Evolutionary conservation across 2,888 invertebrate genomes (phyloP).

Genomic region (Eubasilissa splendida): DNA sequence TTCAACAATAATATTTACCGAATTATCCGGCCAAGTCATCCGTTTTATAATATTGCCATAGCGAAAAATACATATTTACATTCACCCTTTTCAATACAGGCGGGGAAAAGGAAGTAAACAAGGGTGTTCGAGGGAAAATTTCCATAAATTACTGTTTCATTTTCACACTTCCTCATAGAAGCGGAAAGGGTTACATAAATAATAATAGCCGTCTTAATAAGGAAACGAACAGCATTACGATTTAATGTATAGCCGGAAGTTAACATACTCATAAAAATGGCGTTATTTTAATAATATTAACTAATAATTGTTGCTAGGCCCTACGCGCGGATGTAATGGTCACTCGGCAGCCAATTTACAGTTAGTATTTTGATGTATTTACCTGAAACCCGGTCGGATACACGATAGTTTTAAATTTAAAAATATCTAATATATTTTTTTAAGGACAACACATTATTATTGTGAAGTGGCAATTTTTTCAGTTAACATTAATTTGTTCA

Average conservation of each 20-base stretch:
- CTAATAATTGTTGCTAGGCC: too few species aligned
- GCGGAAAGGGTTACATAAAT: constrained; percentile 22
- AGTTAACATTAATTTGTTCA: too few species aligned
- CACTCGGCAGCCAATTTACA: too few species aligned
- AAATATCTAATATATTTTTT: too few species aligned
- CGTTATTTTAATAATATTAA: too few species aligned
- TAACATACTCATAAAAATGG: not conserved
- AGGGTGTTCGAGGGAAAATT: constrained; percentile 22
- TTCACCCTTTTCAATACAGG: constrained; percentile 26
- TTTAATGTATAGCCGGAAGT: not conserved
- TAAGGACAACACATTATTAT: too few species aligned
- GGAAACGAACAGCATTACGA: constrained; percentile 26
- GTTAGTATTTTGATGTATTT: too few species aligned
- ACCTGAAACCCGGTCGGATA: too few species aligned
- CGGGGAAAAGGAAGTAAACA: constrained; percentile 15
- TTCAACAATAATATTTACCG: too few species aligned
- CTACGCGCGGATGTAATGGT: too few species aligned
- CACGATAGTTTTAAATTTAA: too few species aligned
- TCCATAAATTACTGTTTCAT: constrained; percentile 33
- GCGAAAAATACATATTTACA: not conserved
- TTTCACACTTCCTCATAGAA: constrained; percentile 33
- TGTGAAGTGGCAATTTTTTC: too few species aligned
- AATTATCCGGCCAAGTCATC: not conserved
- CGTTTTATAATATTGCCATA: not conserved
- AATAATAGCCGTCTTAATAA: constrained; percentile 26